A percentile compares a stretch with the other conserved stretches of the same genome.
Conservation (phyloP, 2,888 invertebrate species). For the Pterostichus niger region DNA sequence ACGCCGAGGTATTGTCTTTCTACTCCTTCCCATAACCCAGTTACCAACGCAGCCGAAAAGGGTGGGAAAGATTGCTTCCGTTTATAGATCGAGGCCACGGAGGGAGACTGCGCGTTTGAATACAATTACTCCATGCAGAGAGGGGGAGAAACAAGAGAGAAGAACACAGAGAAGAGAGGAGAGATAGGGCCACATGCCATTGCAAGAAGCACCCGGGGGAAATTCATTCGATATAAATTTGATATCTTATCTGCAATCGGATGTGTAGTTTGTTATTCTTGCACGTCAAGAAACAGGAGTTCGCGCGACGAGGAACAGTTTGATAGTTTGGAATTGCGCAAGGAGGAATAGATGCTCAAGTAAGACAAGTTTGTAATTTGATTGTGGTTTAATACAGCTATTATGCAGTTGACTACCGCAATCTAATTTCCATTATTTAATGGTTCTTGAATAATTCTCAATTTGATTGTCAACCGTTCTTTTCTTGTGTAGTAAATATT, state of each 20-base stretch:
- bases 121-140: conserved; percentile 33
- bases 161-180: background rate
- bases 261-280: conserved; percentile 46
- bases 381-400: no score
- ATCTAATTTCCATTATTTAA: no score
- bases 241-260: conserved; percentile 65
- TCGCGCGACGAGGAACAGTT: no score
- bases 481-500: no score
- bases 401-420: no score
- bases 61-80: conserved; percentile 51
- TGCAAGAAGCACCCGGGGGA: conserved; percentile 39
- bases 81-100: conserved; percentile 53
- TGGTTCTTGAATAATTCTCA: no score
- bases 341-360: no score
- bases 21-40: background rate
- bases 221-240: conserved; percentile 66
- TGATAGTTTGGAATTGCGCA: no score
- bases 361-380: no score
- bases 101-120: conserved; percentile 57
- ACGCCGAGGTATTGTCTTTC: conserved; percentile 4
- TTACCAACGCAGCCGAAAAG: background rate
- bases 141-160: background rate
- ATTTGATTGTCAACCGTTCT: no score
- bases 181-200: background rate
- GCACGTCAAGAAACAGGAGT: background rate